Percentiles rank a stretch among this genome's conserved stretches.
phyloP scores from a whole-genome alignment of 2,113 vertebrate species.

The Clarias batrachus region DNA sequence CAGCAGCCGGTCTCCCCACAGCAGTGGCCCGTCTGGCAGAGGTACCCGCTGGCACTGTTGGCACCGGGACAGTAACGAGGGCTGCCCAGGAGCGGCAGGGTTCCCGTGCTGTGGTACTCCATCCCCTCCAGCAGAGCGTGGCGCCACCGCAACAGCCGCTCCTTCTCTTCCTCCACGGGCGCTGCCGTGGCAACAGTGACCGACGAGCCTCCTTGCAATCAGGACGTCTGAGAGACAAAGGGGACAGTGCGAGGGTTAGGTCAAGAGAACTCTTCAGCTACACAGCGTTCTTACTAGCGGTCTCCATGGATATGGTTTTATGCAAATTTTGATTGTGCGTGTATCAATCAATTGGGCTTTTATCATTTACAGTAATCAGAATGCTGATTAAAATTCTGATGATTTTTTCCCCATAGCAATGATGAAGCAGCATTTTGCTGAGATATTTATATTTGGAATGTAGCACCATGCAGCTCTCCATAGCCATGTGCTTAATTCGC shows the following conservation, averaged over 20 bases:
- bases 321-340: background rate
- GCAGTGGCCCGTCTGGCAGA: slow-evolving; percentile 94
- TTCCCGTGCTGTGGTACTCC: slow-evolving; percentile 65
- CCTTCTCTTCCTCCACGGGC: slow-evolving; percentile 45
- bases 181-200: slow-evolving; percentile 39
- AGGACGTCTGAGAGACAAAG: slow-evolving; percentile 8
- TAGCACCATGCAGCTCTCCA: background rate
- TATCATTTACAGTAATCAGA: background rate
- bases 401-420: background rate
- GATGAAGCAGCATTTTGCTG: background rate
- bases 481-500: background rate
- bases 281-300: background rate
- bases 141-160: slow-evolving; percentile 51
- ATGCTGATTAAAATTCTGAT: too few species aligned
- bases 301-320: background rate
- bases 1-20: slow-evolving; percentile 95
- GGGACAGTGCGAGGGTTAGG: background rate
- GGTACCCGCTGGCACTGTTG: slow-evolving; percentile 84
- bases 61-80: slow-evolving; percentile 84
- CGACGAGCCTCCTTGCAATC: slow-evolving; percentile 10
- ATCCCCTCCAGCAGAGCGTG: slow-evolving; percentile 65
- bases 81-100: slow-evolving; percentile 65
- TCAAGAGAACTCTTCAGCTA: slow-evolving; percentile 17
- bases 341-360: too few species aligned
- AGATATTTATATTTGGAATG: background rate